Base-by-base conservation (phyloP, 2,113 vertebrate species). In the Melanerpes formicivorus region DNA sequence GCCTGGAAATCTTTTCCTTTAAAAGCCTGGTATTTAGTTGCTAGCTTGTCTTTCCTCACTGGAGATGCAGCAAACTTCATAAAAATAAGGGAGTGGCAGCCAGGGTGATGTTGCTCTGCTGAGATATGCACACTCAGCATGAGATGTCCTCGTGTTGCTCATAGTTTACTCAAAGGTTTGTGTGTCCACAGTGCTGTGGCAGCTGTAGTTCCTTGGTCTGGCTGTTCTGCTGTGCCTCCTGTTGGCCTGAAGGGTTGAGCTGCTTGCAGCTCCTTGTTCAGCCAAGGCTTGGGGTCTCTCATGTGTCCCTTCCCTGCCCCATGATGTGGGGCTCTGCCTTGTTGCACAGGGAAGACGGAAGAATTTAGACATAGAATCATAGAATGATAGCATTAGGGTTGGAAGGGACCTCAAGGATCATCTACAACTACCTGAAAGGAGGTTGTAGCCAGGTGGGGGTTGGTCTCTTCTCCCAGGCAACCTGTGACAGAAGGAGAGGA, bases 261-360 rank as follows among this genome's bases (percentile, higher is more conserved):
- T 82, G 34, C n/a, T n/a, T 13, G 40, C 29, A 40, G 52, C 18
- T n/a, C 50, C 32, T 65, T 42, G 4, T n/a, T 65, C 18, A 50
- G 25, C 40, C 30, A 11, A 48, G 46, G 3, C 27, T 59, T 48
- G 56, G 25, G 52, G 10, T 69, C 52, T 79, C 29, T 27, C 65
- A 3, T 3, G 7, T 1, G 3, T 65, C 29, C 73, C 15, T 27
- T 67, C 29, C 58, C 30, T 87, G 22, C 10, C 26, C n/a, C 9
- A 2, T 3, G 6, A 4, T 0, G 0, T 17, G 29, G 25, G 76
- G n/a, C 29, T 87, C 4, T 77, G 64, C 48, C 78, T 55, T 1
- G 4, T n/a, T 69, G 64, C 15, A 2, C 0, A 3, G 14, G 18
- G 14, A 2, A 60, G 26, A 30, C 56, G 71, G 4, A 74, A 37